Evolutionary conservation across 2,888 invertebrate genomes (phyloP).

Genomic region (Labia minor): DNA sequence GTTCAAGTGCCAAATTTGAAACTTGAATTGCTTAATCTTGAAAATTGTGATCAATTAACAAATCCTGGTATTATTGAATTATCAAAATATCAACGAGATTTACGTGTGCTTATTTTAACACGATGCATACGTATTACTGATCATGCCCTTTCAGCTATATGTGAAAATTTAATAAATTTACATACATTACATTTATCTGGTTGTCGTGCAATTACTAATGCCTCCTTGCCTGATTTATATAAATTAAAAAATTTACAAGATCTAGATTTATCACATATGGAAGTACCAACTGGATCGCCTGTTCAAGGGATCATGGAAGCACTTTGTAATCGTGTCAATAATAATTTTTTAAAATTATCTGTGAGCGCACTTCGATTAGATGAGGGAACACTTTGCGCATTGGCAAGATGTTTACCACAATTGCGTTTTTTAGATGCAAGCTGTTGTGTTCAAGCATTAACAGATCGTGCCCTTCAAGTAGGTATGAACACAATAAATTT

Average conservation of each 20-base stretch:
- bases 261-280: conserved; percentile 56
- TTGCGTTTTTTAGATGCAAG: conserved; percentile 51
- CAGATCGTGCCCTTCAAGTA: conserved; percentile 48
- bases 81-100: conserved; percentile 43
- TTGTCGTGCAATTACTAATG: conserved; percentile 53
- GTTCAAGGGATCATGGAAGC: neutral
- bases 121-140: conserved; percentile 55
- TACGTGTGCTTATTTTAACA: conserved; percentile 51
- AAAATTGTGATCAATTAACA: conserved; percentile 52
- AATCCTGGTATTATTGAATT: conserved; percentile 46
- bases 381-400: conserved; percentile 48
- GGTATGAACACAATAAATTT: neutral
- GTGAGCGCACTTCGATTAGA: conserved; percentile 37
- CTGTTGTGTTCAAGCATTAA: conserved; percentile 59
- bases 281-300: conserved; percentile 36
- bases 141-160: conserved; percentile 48
- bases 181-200: conserved; percentile 50
- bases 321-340: conserved; percentile 22
- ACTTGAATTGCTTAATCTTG: conserved; percentile 43
- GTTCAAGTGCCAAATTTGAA: conserved; percentile 43
- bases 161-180: conserved; percentile 46
- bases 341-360: conserved; percentile 19
- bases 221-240: conserved; percentile 44
- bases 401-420: conserved; percentile 48
- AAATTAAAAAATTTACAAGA: conserved; percentile 45